Conservation (phyloP, 2,797 vertebrate genomes). For the Arctocebus calabarensis region DNA sequence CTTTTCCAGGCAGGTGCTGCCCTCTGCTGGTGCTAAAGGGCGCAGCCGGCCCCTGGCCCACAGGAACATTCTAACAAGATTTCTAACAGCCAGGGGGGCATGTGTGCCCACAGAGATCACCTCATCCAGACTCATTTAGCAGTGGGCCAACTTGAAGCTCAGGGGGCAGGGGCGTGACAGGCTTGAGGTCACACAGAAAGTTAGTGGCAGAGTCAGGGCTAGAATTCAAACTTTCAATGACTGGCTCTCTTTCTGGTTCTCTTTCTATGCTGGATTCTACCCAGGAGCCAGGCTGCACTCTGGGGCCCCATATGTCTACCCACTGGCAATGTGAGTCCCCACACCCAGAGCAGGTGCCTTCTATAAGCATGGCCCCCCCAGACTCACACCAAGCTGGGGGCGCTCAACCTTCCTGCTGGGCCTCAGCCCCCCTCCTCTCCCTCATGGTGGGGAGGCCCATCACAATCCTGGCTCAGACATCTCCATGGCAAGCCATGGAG, state of each 20-base stretch:
- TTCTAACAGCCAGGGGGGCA: not conserved
- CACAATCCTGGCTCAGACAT: not conserved
- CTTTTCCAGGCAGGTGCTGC: constrained; percentile 60
- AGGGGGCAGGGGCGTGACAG: no score
- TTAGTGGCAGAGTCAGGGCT: not conserved
- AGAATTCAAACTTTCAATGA: not conserved
- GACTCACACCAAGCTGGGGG: no score
- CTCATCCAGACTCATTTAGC: not conserved
- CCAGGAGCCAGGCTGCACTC: not conserved
- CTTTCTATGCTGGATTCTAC: not conserved
- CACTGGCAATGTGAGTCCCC: not conserved
- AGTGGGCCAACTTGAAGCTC: not conserved
- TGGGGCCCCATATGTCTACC: not conserved
- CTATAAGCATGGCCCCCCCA: not conserved
- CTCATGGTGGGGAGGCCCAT: fast-evolving
- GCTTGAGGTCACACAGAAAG: not conserved
- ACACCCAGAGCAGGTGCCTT: fast-evolving
- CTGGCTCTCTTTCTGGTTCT: fast-evolving
- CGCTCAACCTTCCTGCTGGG: not conserved
- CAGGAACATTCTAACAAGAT: not conserved
- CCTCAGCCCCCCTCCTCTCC: not conserved
- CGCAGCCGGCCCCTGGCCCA: fast-evolving
- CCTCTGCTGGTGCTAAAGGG: constrained; percentile 66
- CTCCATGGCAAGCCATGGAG: not conserved
- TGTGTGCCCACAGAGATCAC: not conserved